Conservation (phyloP, 1,140 invertebrate genomes). For the Diabrotica undecimpunctata region DNA sequence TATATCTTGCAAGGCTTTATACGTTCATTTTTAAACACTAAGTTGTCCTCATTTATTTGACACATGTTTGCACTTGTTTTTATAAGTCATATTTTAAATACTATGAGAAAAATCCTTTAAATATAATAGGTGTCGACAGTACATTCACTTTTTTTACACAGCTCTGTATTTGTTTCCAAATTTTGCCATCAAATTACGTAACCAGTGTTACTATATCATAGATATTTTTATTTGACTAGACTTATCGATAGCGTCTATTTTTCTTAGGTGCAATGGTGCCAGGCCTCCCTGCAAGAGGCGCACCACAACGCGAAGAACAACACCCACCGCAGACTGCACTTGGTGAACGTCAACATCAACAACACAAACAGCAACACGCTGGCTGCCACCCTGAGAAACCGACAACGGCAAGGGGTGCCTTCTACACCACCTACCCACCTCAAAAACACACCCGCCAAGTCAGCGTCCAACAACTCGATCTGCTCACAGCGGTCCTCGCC, state of each 20-base stretch:
- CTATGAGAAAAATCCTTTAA: too few relatives aligned
- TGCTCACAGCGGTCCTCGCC: slow-evolving; percentile 40
- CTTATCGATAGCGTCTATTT: neutral
- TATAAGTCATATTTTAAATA: too few relatives aligned
- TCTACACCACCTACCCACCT: slow-evolving; percentile 26
- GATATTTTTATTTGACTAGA: too few relatives aligned
- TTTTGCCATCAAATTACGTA: too few relatives aligned
- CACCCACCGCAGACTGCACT: slow-evolving; percentile 33
- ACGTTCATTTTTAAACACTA: too few relatives aligned
- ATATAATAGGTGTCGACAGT: too few relatives aligned
- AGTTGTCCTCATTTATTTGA: too few relatives aligned
- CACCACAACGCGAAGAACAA: slow-evolving; percentile 36
- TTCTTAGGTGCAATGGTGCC: slow-evolving; percentile 44
- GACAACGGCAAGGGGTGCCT: slow-evolving; percentile 32
- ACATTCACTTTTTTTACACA: too few relatives aligned
- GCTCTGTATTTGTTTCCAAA: too few relatives aligned
- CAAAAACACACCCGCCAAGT: neutral
- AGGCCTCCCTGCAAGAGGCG: slow-evolving; percentile 30
- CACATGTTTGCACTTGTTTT: too few relatives aligned
- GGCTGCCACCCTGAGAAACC: slow-evolving; percentile 38
- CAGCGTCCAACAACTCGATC: slow-evolving; percentile 18
- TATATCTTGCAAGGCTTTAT: too few relatives aligned
- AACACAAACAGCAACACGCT: slow-evolving; percentile 37
- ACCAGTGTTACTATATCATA: too few relatives aligned
- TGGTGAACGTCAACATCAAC: slow-evolving; percentile 39